A percentile compares a stretch with the other conserved stretches of the same genome.
These are phyloP conservation scores for Elmis aenea DNA, from an alignment of 2,888 invertebrate species.

Conservation along the genomic window DNA sequence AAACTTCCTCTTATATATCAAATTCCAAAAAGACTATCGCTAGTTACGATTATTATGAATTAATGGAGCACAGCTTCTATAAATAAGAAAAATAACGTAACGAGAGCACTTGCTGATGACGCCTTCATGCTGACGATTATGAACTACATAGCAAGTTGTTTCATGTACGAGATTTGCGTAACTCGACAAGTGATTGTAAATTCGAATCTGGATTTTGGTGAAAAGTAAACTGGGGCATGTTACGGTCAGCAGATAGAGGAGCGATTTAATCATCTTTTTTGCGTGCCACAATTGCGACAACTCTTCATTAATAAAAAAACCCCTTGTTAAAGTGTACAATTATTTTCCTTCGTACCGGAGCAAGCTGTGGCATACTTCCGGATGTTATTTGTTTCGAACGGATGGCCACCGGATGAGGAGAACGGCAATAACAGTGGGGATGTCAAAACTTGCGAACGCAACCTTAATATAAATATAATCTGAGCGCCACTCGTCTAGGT, in stretches of 20 bases:
- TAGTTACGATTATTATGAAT: conserved; percentile 35
- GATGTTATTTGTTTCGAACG: conserved; percentile 19
- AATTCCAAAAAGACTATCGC: conserved; percentile 18
- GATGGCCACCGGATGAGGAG: conserved; percentile 20
- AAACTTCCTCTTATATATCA: conserved; percentile 16
- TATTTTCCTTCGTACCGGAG: conserved; percentile 11
- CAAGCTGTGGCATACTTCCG: conserved; percentile 11
- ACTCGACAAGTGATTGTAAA: conserved; percentile 20
- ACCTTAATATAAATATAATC: too few relatives aligned
- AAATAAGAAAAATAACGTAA: conserved; percentile 36
- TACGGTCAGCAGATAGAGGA: conserved; percentile 43
- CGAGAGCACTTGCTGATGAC: conserved; percentile 22
- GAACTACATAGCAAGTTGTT: conserved; percentile 17
- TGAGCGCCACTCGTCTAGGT: too few relatives aligned
- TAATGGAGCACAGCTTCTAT: conserved; percentile 46
- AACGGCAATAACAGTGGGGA: conserved; percentile 17
- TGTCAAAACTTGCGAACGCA: too few relatives aligned
- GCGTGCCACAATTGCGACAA: conserved; percentile 18
- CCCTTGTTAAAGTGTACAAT: conserved; percentile 7
- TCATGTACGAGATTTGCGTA: conserved; percentile 24
- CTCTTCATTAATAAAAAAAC: conserved; percentile 5
- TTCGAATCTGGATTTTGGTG: conserved; percentile 18
- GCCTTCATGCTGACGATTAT: conserved; percentile 16
- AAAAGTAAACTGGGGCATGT: conserved; percentile 39
- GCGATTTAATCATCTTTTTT: conserved; percentile 20